Evolutionary conservation across 2,888 invertebrate species (phyloP), one percentile per base, ranked within the genome.

Genomic region (Dolichomitus sp.): DNA sequence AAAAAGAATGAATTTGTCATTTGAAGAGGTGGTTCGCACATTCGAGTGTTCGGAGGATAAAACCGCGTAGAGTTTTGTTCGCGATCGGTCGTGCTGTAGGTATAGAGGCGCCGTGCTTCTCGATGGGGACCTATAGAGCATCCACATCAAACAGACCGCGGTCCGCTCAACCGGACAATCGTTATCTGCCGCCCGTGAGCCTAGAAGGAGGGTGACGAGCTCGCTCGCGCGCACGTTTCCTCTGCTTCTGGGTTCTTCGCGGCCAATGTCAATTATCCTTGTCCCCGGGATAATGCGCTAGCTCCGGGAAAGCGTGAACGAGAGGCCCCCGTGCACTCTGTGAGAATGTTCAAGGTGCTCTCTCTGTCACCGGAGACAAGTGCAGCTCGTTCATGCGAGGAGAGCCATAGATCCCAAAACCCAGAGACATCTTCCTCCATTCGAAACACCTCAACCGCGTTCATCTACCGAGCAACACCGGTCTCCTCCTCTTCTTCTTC

Each of bases 141-240:
- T 52, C 73, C 66, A 88, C 87, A 90, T 92, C 87, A 91, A 92
- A 92, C 85, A 85, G 11, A 86, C 91, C 91, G 91, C 90, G 76
- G 61, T 83, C 74, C 86, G 80, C 75, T 88, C 89, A 83, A 87
- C 87, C 89, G 89, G 87, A 89, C 88, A 92, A 92, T 92, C 91
- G 90, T 91, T 92, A 92, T 92, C 92, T 92, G 80, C 80, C 79
- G 59, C 73, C 33, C 52, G 52, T 52, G 17, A 17, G 80, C 82
- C 76, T 81, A 23, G 59, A 76, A 80, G 54, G 57, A 72, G 27
- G 81, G 78, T 77, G 78, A 83, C 45, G 77, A 9, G 12, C 79
- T 77, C 81, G 48, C 77, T n/a, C n/a, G 84, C 73, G 80, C 83
- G 84, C 84, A 81, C 57, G 87, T 86, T 84, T 86, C 86, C 84